Conservation (phyloP, 2,113 vertebrate genomes). For the Rousettus leschenaultii region DNA sequence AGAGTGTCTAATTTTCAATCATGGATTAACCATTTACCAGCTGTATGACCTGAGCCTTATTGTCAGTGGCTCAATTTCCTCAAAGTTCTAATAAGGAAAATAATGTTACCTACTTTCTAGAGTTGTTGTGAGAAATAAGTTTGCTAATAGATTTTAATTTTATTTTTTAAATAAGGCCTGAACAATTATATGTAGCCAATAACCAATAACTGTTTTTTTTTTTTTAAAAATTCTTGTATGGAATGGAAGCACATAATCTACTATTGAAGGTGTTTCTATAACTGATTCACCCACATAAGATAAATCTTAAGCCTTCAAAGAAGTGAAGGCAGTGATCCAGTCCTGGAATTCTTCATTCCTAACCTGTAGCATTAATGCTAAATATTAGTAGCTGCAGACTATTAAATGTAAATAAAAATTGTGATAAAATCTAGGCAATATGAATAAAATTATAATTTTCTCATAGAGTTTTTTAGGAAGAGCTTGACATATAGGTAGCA, state of each 20-base stretch:
- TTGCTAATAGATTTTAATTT: not conserved
- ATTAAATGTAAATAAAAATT: not conserved
- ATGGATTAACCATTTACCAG: not conserved
- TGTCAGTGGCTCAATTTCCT: not conserved
- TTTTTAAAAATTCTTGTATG: not conserved
- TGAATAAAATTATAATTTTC: not conserved
- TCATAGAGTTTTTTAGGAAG: not conserved
- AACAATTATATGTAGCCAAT: not conserved
- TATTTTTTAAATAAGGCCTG: not conserved
- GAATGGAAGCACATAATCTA: not conserved
- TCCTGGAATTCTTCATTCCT: not conserved
- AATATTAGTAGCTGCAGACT: not conserved
- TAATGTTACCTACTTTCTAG: not conserved
- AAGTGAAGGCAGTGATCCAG: not conserved
- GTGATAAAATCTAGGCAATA: not conserved
- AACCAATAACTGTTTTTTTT: not conserved
- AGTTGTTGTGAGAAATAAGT: not conserved
- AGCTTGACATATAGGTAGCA: not conserved
- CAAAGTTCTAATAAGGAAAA: not conserved
- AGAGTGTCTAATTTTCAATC: not conserved
- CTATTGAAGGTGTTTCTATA: not conserved
- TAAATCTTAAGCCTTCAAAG: not conserved
- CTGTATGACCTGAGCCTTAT: not conserved
- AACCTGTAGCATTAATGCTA: not conserved
- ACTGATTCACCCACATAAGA: not conserved